Conservation (phyloP, 2,797 vertebrate species). For the Lutjanus argentimaculatus region DNA sequence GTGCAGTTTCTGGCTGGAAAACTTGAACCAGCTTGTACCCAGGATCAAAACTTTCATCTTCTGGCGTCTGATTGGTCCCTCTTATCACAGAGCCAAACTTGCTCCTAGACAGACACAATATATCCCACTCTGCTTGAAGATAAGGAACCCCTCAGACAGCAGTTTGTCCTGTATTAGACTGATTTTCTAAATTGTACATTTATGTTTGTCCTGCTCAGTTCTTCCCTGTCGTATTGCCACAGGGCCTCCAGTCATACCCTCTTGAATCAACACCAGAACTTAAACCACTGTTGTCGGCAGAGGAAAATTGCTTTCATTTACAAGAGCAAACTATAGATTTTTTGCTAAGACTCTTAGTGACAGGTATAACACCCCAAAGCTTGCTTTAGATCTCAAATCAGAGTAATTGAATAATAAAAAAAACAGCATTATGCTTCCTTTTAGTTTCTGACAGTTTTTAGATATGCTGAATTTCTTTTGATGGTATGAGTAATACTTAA, state of each 20-base stretch:
- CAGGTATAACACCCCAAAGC: conserved; percentile 66
- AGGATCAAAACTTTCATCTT: conserved; percentile 62
- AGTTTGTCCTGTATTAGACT: conserved; percentile 73
- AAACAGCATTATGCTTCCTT: conserved; percentile 44
- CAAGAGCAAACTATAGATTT: conserved; percentile 77
- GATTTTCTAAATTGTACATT: conserved; percentile 78
- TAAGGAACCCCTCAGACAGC: conserved; percentile 66
- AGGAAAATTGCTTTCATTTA: conserved; percentile 83
- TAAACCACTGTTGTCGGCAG: conserved; percentile 63
- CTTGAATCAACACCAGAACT: conserved; percentile 81
- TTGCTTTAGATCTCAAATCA: conserved; percentile 66
- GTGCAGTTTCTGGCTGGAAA: conserved; percentile 46
- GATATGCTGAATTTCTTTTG: conserved; percentile 64
- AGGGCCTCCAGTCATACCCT: conserved; percentile 74
- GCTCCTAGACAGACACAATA: conserved; percentile 57
- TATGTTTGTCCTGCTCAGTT: conserved; percentile 69
- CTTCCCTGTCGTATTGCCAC: conserved; percentile 65
- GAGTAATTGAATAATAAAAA: conserved; percentile 74
- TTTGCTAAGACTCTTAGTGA: conserved; percentile 64
- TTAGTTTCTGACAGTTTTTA: conserved; percentile 56
- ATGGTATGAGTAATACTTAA: conserved; percentile 71
- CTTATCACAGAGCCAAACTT: conserved; percentile 61
- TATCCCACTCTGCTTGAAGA: conserved; percentile 65
- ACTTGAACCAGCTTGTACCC: conserved; percentile 31
- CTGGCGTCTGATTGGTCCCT: conserved; percentile 59